Evolutionary conservation across 1,140 invertebrate genomes (phyloP), one percentile per base, ranked within the genome.

Genomic region (Pinna nobilis): DNA sequence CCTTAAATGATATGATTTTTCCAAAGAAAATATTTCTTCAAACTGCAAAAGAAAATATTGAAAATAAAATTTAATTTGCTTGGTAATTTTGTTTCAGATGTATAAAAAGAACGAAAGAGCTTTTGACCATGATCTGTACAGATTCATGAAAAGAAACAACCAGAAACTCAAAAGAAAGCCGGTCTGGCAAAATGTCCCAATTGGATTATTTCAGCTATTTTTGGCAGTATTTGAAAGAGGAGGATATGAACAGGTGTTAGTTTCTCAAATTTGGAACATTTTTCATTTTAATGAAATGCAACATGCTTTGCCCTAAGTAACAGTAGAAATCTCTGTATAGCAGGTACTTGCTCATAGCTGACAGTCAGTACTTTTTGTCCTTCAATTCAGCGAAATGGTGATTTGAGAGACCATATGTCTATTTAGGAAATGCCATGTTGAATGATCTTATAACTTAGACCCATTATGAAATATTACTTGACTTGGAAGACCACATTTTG

Each of bases 101-200:
- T 85, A 85, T 67, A 79, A 75, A 39, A 79, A 64, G 39, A 85
- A 85, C 74, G 81, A 85, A 61, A 66, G 67, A 39, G 84, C 84
- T 37, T 85, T 85, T 75, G 74, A 83, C 25, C 84, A 85, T 80
- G 84, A 85, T 63, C 70, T 84, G 0, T 41, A 55, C 5, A 75
- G 82, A 39, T 85, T 84, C 65, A 81, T 82, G 79, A 41, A 50
- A 4, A 61, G 83, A 33, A 76, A 82, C 55, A 63, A 66, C 32
- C 18, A 78, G 37, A 72, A 39, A 53, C 57, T 80, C 11, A 39
- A 57, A 23, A 70, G 23, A 13, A 67, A 47, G 11, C 79, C 81
- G 1, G 50, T 78, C 9, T 85, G 84, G 84, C 78, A 83, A 33
- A 79, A 79, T 59, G 66, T 68, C 1, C 70, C 65, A n/a, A 57